Evolutionary conservation across 2,888 invertebrate species (phyloP).

Genomic region (Teleogryllus oceanicus): DNA sequence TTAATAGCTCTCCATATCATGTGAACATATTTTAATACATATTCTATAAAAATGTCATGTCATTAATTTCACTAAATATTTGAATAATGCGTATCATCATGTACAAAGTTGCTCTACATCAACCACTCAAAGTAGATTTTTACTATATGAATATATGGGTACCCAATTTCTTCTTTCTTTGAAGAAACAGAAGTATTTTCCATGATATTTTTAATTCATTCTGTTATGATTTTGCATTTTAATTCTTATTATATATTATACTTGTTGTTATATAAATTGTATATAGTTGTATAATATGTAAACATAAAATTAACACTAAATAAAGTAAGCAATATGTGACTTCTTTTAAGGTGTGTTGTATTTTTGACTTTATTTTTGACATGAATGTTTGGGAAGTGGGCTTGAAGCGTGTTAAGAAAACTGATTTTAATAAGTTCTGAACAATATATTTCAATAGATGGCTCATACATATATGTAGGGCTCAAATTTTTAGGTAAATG

Average conservation of each 20-base stretch:
- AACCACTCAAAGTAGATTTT: conserved; percentile 22
- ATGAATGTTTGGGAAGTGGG: not conserved
- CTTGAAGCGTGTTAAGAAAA: too few species aligned
- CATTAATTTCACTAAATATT: not conserved
- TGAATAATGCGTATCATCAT: conserved; percentile 28
- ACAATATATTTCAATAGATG: too few species aligned
- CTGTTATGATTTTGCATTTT: conserved; percentile 23
- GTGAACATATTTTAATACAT: conserved; percentile 25
- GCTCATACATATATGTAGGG: too few species aligned
- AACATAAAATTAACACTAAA: conserved; percentile 24
- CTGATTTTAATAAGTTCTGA: too few species aligned
- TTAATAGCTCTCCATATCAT: conserved; percentile 30
- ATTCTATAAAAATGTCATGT: not conserved
- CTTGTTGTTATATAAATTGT: conserved; percentile 25
- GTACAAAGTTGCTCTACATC: conserved; percentile 26
- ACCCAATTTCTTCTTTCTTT: conserved; percentile 26
- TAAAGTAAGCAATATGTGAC: conserved; percentile 29
- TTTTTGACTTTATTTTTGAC: not conserved
- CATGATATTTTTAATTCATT: conserved; percentile 23
- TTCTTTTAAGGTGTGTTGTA: not conserved
- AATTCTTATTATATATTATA: conserved; percentile 1
- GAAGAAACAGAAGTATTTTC: conserved; percentile 21
- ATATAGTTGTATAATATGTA: conserved; percentile 26
- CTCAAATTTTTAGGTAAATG: too few species aligned
- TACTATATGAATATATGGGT: conserved; percentile 19